Evolutionary conservation across 2,888 invertebrate genomes (phyloP).

Genomic region (Nemotelus pantherinus): DNA sequence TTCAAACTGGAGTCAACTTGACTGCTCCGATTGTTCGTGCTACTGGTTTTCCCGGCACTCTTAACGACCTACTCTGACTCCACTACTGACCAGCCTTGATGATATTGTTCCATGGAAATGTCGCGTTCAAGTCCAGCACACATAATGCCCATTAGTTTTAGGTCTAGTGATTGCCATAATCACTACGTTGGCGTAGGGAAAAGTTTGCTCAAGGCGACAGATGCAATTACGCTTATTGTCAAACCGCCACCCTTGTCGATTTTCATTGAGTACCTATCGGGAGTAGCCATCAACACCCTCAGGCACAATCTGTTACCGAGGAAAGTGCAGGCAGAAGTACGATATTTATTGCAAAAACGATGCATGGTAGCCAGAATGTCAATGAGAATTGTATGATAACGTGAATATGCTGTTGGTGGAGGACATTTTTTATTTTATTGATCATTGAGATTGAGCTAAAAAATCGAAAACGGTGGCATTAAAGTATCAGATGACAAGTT

Average conservation of each 20-base stretch:
- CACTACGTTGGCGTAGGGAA: not conserved
- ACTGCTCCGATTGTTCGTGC: constrained; percentile 1
- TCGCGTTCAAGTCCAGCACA: constrained; percentile 13
- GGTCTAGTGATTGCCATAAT: constrained; percentile 41
- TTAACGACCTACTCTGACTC: not conserved
- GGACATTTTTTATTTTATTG: constrained; percentile 10
- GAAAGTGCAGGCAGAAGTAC: not conserved
- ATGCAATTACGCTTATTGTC: constrained; percentile 53
- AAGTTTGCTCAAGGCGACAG: constrained; percentile 50
- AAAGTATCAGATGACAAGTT: no score
- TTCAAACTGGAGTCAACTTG: not conserved
- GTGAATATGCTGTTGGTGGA: not conserved
- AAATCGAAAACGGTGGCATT: no score
- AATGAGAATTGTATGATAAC: not conserved
- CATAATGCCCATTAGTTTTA: constrained; percentile 35
- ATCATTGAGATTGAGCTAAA: not conserved
- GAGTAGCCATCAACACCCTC: constrained; percentile 40
- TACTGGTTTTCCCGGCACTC: not conserved
- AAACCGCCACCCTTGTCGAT: constrained; percentile 45
- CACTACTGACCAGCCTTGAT: not conserved
- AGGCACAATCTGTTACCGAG: constrained; percentile 39
- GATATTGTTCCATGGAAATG: constrained; percentile 5
- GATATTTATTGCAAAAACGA: not conserved
- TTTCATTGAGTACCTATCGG: constrained; percentile 39
- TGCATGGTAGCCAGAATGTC: not conserved